Conservation (phyloP, 2,113 vertebrate species). For the Nipponia nippon region DNA sequence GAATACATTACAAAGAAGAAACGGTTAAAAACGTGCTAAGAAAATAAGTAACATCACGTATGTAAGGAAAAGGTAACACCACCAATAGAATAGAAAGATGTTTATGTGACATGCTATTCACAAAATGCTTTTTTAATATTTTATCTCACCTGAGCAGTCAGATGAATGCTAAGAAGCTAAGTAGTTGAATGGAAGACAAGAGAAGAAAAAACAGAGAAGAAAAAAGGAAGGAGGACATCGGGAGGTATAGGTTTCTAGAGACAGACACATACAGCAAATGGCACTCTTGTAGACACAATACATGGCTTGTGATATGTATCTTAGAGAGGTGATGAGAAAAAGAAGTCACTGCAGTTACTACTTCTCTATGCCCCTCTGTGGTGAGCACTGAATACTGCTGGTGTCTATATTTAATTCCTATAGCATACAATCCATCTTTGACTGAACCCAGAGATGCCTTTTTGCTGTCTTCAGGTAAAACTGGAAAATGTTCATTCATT, state of each 20-base stretch:
- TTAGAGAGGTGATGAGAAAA: not conserved
- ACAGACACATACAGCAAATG: not conserved
- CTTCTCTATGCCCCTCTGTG: not conserved
- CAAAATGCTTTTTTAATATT: not conserved
- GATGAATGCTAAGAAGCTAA: not conserved
- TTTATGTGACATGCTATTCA: not conserved
- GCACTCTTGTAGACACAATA: not conserved
- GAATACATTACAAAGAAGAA: not conserved
- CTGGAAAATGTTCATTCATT: not conserved
- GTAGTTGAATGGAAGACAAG: not conserved
- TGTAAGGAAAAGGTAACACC: not conserved
- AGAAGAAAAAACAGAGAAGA: not conserved
- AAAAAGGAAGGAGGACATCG: not conserved
- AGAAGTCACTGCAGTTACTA: not conserved
- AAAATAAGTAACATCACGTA: not conserved
- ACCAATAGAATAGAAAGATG: not conserved
- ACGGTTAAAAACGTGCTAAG: not conserved
- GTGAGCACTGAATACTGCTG: not conserved
- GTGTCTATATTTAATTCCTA: not conserved
- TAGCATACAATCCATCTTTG: not conserved
- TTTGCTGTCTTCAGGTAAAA: not conserved
- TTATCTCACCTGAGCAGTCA: not conserved
- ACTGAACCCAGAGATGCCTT: not conserved
- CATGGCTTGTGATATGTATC: not conserved
- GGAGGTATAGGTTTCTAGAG: not conserved